phyloP scores from a whole-genome alignment of 2,113 vertebrate species.

The Pelecanus crispus region DNA sequence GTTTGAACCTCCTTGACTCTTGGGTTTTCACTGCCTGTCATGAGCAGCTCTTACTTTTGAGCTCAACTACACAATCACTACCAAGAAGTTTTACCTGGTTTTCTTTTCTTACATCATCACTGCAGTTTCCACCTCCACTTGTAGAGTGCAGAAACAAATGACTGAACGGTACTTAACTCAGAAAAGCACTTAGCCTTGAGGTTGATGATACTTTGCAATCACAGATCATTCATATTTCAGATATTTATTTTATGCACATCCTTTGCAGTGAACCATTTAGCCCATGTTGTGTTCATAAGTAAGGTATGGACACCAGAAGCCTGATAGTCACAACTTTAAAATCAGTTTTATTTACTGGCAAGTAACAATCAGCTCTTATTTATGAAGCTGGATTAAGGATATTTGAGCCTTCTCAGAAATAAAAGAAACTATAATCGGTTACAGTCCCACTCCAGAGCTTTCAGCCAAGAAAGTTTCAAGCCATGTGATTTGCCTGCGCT shows the following conservation, averaged over 20 bases:
- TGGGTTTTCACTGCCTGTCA: neutral
- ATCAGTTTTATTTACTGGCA: constrained; percentile 27
- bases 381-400: neutral
- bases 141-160: neutral
- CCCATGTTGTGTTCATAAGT: neutral
- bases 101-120: neutral
- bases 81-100: neutral
- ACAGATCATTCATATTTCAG: neutral
- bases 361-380: neutral
- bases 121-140: neutral
- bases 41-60: neutral
- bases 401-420: neutral
- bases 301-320: neutral
- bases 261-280: neutral
- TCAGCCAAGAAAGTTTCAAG: constrained; percentile 18
- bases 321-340: neutral
- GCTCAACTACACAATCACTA: neutral
- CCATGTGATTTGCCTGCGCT: neutral
- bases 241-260: neutral
- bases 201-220: neutral
- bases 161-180: neutral
- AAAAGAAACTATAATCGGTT: neutral
- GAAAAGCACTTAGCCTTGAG: neutral
- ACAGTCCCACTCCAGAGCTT: neutral
- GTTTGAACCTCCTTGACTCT: neutral